A percentile compares a stretch with the other conserved stretches of the same genome.
Conservation (phyloP, 2,888 invertebrate species). For the Scaptomyza polygonia region DNA sequence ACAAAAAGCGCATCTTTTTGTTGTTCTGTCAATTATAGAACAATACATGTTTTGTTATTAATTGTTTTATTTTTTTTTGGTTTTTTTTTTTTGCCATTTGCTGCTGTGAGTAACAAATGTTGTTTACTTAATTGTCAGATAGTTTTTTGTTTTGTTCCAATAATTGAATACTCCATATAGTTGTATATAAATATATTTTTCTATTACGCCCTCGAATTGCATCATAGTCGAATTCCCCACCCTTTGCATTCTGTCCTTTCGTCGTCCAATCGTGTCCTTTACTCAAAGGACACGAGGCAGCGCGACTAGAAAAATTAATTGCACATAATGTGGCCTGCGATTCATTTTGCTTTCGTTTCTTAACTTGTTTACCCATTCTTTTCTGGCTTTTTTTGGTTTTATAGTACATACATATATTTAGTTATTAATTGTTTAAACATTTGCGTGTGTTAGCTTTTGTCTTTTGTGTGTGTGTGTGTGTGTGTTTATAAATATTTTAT, state of each 20-base stretch:
- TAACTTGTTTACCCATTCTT: constrained; percentile 46
- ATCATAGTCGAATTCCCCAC: constrained; percentile 34
- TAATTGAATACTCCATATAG: constrained; percentile 73
- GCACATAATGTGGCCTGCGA: constrained; percentile 77
- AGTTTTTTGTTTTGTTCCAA: constrained; percentile 62
- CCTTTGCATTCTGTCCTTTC: not conserved
- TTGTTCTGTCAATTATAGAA: constrained; percentile 65
- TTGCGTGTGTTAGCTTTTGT: constrained; percentile 46
- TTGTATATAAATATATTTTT: constrained; percentile 78
- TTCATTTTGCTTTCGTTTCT: constrained; percentile 39
- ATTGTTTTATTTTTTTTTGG: constrained; percentile 22
- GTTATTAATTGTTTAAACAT: constrained; percentile 69
- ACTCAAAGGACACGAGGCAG: constrained; percentile 37
- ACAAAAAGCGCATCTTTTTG: constrained; percentile 68
- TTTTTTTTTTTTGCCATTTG: constrained; percentile 41
- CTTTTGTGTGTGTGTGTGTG: constrained; percentile 33
- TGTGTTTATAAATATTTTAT: constrained; percentile 76
- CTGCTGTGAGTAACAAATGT: constrained; percentile 66
- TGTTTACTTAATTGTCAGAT: constrained; percentile 66
- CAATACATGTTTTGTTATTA: constrained; percentile 39
- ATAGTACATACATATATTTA: constrained; percentile 56
- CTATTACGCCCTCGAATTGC: constrained; percentile 64
- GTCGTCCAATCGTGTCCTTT: constrained; percentile 29
- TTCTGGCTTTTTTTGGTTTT: constrained; percentile 35
- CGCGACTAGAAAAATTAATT: constrained; percentile 75